phyloP scores from a whole-genome alignment of 1,140 invertebrate genomes.

The Archivesica marissinica region DNA sequence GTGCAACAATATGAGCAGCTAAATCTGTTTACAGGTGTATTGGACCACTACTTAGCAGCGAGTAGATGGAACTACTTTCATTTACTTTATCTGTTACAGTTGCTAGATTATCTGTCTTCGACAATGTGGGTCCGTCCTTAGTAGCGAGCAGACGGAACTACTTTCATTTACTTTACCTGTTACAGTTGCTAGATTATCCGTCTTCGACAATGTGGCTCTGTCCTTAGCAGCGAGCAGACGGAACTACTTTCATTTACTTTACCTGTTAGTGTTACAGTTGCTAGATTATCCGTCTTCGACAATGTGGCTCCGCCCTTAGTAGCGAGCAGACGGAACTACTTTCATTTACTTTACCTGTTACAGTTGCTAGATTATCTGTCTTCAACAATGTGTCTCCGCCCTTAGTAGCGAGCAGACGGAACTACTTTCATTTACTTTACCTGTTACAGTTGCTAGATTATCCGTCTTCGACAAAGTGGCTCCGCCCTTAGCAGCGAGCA shows the following conservation, averaged over 20 bases:
- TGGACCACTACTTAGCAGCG: too few species aligned
- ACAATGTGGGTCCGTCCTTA: conserved; percentile 76
- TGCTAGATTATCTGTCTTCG: conserved; percentile 67
- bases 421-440: too few species aligned
- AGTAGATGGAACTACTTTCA: too few species aligned
- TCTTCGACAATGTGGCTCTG: conserved; percentile 73
- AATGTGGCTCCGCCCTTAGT: conserved; percentile 77
- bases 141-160: conserved; percentile 76
- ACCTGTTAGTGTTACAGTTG: conserved; percentile 80
- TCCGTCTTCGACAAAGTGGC: conserved; percentile 73
- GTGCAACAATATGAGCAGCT: too few species aligned
- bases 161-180: too few species aligned
- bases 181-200: conserved; percentile 73
- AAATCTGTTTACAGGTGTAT: too few species aligned
- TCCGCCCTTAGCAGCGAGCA: conserved; percentile 77
- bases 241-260: too few species aligned
- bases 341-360: too few species aligned
- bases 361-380: conserved; percentile 69
- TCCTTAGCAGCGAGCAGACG: conserved; percentile 75
- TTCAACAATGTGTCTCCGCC: conserved; percentile 76
- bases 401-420: conserved; percentile 75
- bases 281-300: conserved; percentile 66
- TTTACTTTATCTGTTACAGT: conserved; percentile 82
- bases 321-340: conserved; percentile 75
- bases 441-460: conserved; percentile 76